Evolutionary conservation across 2,888 invertebrate genomes (phyloP).

Genomic region (Caenorhabditis afra): DNA sequence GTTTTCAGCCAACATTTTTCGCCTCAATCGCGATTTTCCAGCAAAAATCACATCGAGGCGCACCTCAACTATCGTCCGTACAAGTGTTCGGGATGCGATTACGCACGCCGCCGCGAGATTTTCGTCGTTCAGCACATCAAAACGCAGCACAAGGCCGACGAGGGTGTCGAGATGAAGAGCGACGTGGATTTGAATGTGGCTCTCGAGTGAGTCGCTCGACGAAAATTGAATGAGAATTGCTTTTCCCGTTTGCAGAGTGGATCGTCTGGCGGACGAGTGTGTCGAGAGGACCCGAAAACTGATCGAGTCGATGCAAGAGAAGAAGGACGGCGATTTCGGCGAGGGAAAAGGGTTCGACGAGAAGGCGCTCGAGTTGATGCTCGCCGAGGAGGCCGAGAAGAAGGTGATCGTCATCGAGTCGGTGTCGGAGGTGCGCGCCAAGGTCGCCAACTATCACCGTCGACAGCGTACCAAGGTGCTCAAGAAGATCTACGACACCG

Average conservation of each 20-base stretch:
- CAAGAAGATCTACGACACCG: constrained; percentile 47
- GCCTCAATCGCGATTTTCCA: too few species aligned
- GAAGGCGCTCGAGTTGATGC: constrained; percentile 43
- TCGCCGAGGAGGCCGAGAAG: constrained; percentile 37
- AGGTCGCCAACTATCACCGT: constrained; percentile 44
- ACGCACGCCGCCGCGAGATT: constrained; percentile 47
- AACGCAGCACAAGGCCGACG: constrained; percentile 19
- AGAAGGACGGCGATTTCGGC: constrained; percentile 43
- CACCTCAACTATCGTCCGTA: constrained; percentile 57
- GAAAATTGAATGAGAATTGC: background rate
- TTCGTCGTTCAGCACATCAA: constrained; percentile 53
- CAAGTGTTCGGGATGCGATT: constrained; percentile 50
- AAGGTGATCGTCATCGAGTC: constrained; percentile 50
- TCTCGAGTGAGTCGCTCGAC: constrained; percentile 18
- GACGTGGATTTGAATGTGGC: constrained; percentile 29
- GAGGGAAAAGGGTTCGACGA: constrained; percentile 36
- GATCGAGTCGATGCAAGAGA: constrained; percentile 45
- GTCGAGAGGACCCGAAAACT: constrained; percentile 36
- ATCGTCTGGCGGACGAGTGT: constrained; percentile 52
- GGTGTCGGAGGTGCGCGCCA: constrained; percentile 38
- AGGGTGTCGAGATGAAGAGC: constrained; percentile 24
- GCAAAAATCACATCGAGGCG: constrained; percentile 55
- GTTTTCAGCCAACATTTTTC: too few species aligned
- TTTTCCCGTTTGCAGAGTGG: constrained; percentile 44
- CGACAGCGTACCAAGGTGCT: constrained; percentile 35